Evolutionary conservation across 1,140 invertebrate genomes (phyloP), one percentile per base, ranked within the genome.

Genomic region (Papilio xuthus): DNA sequence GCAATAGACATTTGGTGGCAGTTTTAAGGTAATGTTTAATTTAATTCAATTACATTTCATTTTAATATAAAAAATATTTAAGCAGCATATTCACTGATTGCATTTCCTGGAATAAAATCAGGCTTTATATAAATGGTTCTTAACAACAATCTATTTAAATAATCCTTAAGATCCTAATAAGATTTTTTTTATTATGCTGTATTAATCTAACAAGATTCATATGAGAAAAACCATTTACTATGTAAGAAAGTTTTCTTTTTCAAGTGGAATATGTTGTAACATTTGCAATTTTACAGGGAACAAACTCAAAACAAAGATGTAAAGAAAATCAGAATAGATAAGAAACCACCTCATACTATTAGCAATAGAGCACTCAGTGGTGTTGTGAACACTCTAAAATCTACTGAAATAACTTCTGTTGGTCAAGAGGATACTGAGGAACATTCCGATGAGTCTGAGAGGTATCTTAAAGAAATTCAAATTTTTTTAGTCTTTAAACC

Each of bases 11-110:
- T 80, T 88, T 94, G 67, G 89, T 94, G 79, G 92, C 92, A 88
- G 91, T 93, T 44, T 93, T 94, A 83, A 93, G 92, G 92, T 93
- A 89, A n/a, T n/a, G n/a, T n/a, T n/a, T n/a, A n/a, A n/a, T n/a
- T n/a, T n/a, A n/a, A n/a, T n/a, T n/a, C n/a, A n/a, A n/a, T n/a
- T n/a, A n/a, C n/a, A n/a, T n/a, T n/a, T n/a, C n/a, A n/a, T n/a
- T n/a, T n/a, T n/a, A n/a, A n/a, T n/a, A n/a, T n/a, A n/a, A n/a
- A n/a, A n/a, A n/a, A n/a, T 78, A 47, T 42, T 13, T 12, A 47
- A 15, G 13, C 0, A 47, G 15, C 44, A 15, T 47, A 32, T 32
- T 32, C 32, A 32, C 15, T 15, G 12, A 3, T 15, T 44, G 15
- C 12, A 47, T 47, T 15, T 47, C 12, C 15, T 47, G 44, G 44